Conservation (phyloP, 2,113 vertebrate species). For the Hipposideros armiger region DNA sequence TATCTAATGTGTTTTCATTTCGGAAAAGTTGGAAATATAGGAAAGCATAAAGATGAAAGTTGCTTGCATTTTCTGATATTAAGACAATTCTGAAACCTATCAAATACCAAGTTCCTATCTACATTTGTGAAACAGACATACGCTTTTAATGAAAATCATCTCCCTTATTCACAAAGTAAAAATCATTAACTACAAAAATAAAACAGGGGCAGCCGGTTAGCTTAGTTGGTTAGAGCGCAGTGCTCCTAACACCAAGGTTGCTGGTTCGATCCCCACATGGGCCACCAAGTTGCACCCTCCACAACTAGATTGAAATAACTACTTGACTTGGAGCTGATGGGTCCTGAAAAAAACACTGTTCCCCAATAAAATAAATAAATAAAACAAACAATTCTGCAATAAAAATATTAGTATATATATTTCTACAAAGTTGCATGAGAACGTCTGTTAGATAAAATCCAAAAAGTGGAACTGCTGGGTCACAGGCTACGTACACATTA, state of each 20-base stretch:
- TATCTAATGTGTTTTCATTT: not conserved
- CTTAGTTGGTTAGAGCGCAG: too few species aligned
- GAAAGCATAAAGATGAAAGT: not conserved
- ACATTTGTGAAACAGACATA: not conserved
- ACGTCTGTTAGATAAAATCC: not conserved
- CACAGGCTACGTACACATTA: not conserved
- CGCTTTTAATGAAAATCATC: not conserved
- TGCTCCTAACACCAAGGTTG: too few species aligned
- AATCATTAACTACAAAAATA: not conserved
- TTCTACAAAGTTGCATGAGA: not conserved
- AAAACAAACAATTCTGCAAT: not conserved
- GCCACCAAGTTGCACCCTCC: too few species aligned
- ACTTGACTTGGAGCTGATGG: too few species aligned
- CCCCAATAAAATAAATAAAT: not conserved
- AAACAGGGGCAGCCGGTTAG: not conserved
- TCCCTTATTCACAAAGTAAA: slow-evolving; percentile 15
- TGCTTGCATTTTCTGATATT: not conserved
- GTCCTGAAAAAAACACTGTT: too few species aligned
- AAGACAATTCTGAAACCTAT: slow-evolving; percentile 10
- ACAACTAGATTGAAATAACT: too few species aligned
- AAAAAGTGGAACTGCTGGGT: not conserved
- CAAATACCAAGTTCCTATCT: not conserved
- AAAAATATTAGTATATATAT: not conserved
- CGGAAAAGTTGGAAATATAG: not conserved
- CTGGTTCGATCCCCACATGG: too few species aligned